Conservation (phyloP, 2,113 vertebrate genomes). For the Perca flavescens region DNA sequence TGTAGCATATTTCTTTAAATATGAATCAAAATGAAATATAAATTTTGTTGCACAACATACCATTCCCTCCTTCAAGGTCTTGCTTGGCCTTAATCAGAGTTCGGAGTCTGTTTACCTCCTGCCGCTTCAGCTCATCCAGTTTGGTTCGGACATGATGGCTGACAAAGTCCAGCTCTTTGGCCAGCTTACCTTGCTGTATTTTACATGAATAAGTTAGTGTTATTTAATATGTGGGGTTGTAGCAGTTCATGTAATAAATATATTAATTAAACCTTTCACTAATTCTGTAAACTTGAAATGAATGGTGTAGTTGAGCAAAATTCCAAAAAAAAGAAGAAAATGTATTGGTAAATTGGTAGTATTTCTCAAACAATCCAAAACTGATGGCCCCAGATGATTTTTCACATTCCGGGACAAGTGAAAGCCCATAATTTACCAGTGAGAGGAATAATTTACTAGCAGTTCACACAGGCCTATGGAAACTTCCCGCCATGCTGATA, state of each 20-base stretch:
- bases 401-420: background rate
- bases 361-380: background rate
- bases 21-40: background rate
- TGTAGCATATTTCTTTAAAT: background rate
- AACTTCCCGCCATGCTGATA: background rate
- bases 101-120: conserved; percentile 94
- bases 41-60: conserved; percentile 45
- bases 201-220: background rate
- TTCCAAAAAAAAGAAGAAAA: background rate
- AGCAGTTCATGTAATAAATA: background rate
- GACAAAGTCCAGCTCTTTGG: conserved; percentile 97
- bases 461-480: background rate
- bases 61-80: conserved; percentile 92
- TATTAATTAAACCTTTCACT: background rate
- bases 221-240: background rate
- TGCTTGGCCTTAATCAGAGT: conserved; percentile 97
- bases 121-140: conserved; percentile 96
- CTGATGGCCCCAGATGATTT: background rate
- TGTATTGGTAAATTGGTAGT: background rate
- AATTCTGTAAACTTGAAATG: background rate
- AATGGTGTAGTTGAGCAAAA: background rate
- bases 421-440: background rate
- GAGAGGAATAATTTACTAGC: background rate
- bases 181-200: conserved; percentile 92
- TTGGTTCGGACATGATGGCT: conserved; percentile 95